Conservation (phyloP, 1,140 invertebrate genomes). For the Solenopsis invicta region DNA sequence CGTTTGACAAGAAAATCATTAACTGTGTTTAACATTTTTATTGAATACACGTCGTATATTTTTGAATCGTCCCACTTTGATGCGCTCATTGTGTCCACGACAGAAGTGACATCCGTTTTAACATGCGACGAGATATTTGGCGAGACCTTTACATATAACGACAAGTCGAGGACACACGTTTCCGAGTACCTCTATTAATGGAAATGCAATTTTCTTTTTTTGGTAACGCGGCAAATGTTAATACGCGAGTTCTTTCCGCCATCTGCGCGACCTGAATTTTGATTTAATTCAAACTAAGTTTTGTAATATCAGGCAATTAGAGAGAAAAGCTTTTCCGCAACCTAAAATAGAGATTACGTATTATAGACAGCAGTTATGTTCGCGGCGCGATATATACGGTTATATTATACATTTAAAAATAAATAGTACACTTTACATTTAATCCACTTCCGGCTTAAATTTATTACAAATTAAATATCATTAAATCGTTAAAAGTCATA, state of each 20-base stretch:
- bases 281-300: constrained; percentile 38
- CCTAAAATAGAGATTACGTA: background rate
- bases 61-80: background rate
- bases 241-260: constrained; percentile 15
- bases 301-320: constrained; percentile 23
- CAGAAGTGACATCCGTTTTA: background rate
- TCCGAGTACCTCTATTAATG: background rate
- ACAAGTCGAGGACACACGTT: background rate
- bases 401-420: background rate
- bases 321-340: background rate
- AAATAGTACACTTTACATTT: background rate
- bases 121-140: background rate
- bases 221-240: background rate
- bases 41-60: background rate
- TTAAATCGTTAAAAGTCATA: background rate
- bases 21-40: background rate
- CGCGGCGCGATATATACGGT: background rate
- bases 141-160: background rate
- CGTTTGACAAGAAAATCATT: background rate
- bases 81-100: background rate
- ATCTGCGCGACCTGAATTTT: constrained; percentile 39
- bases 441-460: background rate
- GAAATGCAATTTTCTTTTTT: constrained; percentile 1
- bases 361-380: background rate
- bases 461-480: background rate